Evolutionary conservation across 2,113 vertebrate genomes (phyloP), one percentile per base, ranked within the genome.

Genomic region (Apteryx owenii): DNA sequence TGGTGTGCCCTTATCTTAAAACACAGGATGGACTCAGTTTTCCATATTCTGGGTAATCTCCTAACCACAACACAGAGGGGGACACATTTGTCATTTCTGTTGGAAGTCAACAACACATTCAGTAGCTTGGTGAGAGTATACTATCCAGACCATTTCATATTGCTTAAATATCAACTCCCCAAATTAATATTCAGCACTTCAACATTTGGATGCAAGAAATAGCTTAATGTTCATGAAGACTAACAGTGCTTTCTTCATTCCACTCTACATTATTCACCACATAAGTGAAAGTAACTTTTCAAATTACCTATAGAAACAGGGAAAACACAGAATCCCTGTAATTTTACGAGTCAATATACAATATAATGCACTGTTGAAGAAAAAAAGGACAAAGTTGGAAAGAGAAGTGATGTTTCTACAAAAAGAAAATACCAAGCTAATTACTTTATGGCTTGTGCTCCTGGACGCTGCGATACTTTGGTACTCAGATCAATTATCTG

Each of bases 371-470:
- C 54, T 81, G 69, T 22, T 7, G 60, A 92, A 90, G 53, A 13
- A 48, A 42, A 73, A 36, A 71, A 71, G 23, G 58, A 12, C 58
- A 7, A 65, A 56, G 42, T 44, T 9, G 5, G 12, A 12, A 51
- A 12, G 46, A 58, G 22, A 68, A 50, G 28, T 54, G 18, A 60
- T 23, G 4, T 56, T 80, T 80, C 58, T 28, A 56, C 6, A 80
- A 65, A 65, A 93, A 54, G 28, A 88, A 93, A 93, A 85, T 44
- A 89, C 6, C n/a, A 81, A 50, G 93, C 42, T 84, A 92, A 98
- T 97, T 98, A 99, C 99, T 98, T 99, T 90, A 99, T 88, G 56
- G 99, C 99, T 97, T 99, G 99, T 44, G 99, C 99, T 97, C 99
- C 99, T 5, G 99, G 99, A 91, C 99, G 98, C 96, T 99, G 99